A percentile compares a stretch with the other conserved stretches of the same genome.
phyloP scores from a whole-genome alignment of 1,140 invertebrate species.

The Megalonaias nervosa region DNA sequence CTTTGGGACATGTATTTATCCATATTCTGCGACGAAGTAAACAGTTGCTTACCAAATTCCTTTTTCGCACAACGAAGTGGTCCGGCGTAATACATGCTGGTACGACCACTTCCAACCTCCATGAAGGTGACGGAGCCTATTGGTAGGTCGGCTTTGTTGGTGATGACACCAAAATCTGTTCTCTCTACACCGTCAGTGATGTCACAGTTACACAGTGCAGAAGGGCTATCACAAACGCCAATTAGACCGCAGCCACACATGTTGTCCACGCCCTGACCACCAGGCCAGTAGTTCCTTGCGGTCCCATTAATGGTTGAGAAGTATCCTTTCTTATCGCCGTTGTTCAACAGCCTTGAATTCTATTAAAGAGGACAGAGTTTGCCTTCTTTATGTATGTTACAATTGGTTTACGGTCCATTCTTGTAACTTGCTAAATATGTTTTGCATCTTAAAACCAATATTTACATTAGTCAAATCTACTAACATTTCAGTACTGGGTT shows the following conservation, averaged over 20 bases:
- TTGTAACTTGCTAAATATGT: too few species aligned
- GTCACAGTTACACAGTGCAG: constrained; percentile 24
- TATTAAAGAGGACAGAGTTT: neutral
- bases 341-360: constrained; percentile 25
- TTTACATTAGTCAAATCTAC: too few species aligned
- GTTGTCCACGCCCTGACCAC: constrained; percentile 9
- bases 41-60: constrained; percentile 16
- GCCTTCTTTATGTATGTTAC: too few species aligned
- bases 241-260: constrained; percentile 24
- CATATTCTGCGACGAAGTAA: neutral
- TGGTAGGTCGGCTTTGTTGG: constrained; percentile 22
- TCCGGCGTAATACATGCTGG: constrained; percentile 12
- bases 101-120: constrained; percentile 4
- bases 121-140: constrained; percentile 19
- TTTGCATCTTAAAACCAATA: too few species aligned
- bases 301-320: constrained; percentile 12
- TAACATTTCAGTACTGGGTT: too few species aligned
- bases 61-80: constrained; percentile 5
- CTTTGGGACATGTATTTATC: too few species aligned
- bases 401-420: too few species aligned
- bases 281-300: constrained; percentile 18
- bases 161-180: constrained; percentile 26
- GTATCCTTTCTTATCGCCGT: constrained; percentile 15
- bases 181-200: constrained; percentile 26
- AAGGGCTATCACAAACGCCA: neutral